These are phyloP conservation scores for Diplosoma virens DNA, from an alignment of 23 tunicate species.

Conservation along the genomic window DNA sequence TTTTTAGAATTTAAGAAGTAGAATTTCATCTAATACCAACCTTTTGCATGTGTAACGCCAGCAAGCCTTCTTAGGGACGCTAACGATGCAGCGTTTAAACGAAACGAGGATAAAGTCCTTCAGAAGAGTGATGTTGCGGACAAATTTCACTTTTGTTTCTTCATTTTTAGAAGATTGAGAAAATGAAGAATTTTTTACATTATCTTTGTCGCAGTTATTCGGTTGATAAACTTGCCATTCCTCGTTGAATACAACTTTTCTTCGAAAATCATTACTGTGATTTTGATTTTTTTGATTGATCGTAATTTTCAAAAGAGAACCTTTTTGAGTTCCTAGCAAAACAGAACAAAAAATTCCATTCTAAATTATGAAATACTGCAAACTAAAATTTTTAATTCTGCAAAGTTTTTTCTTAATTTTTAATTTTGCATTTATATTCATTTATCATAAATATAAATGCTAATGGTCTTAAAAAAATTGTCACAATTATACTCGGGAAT, in stretches of 20 bases:
- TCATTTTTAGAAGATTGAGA: not conserved
- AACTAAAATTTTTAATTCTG: too few species aligned
- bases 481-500: too few species aligned
- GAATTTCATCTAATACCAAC: constrained; percentile 1
- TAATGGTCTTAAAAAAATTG: too few species aligned
- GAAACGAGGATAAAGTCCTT: constrained; percentile 42
- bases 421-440: too few species aligned
- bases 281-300: not conserved
- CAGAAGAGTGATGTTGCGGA: constrained; percentile 20
- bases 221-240: constrained; percentile 1
- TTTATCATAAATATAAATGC: too few species aligned
- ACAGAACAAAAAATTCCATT: too few species aligned
- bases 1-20: too few species aligned
- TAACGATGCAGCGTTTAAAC: constrained; percentile 54
- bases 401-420: too few species aligned
- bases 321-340: too few species aligned
- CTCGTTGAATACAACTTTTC: not conserved
- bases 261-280: too few species aligned
- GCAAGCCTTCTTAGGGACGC: constrained; percentile 54
- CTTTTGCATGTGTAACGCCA: constrained; percentile 19
- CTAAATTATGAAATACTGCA: too few species aligned
- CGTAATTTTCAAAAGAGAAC: too few species aligned
- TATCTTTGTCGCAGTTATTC: not conserved
- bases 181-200: not conserved
- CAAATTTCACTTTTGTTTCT: constrained; percentile 1